Base-by-base conservation (phyloP, 2,113 vertebrate species). In the Cyanocitta stelleri region DNA sequence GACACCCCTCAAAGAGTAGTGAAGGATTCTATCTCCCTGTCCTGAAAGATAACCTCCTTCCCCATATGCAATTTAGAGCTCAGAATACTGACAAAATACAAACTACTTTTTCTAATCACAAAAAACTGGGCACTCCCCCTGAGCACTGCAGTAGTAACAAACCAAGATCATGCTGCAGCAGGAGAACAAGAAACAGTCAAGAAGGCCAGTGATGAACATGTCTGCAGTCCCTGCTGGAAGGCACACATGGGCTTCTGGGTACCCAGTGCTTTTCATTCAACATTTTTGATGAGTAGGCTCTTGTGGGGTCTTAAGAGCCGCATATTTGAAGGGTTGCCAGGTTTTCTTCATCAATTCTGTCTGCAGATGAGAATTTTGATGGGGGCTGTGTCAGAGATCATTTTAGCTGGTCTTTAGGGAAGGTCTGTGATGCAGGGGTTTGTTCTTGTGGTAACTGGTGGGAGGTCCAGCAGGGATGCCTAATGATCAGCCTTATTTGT, bases 1-100 rank as follows among this genome's bases (percentile, higher is more conserved):
- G 16, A 73, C 35, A 41, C 2, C 1, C 6, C 26, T 3, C 13
- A 61, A 54, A 77, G 7, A 37, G 4, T 0, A 3, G 6, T 30
- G 43, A 73, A 76, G 24, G 20, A 80, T 29, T 80, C 1, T 37
- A 18, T 26, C 10, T 87, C 35, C 17, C 22, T 59, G 32, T 5
- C 19, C 20, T 2, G 1, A 41, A 19, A 66, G 21, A 62, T 16
- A 77, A 41, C 10, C 12, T 77, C 24, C 19, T 80, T 83, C 19
- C 23, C 15, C 23, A 29, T 0, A 0, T 56, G 13, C 9, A 54
- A n/a, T 18, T 77, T 51, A 11, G n/a, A 73, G 24, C 19, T 84
- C 68, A 58, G 46, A 48, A 66, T 52, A 48, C 4, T 66, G 24
- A 26, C 10, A 87, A 66, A 74, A 78, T 3, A 23, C 13, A 41